These are phyloP conservation scores for Caenorhabditis zanzibari DNA, from an alignment of 2,888 invertebrate species.

Conservation along the genomic window DNA sequence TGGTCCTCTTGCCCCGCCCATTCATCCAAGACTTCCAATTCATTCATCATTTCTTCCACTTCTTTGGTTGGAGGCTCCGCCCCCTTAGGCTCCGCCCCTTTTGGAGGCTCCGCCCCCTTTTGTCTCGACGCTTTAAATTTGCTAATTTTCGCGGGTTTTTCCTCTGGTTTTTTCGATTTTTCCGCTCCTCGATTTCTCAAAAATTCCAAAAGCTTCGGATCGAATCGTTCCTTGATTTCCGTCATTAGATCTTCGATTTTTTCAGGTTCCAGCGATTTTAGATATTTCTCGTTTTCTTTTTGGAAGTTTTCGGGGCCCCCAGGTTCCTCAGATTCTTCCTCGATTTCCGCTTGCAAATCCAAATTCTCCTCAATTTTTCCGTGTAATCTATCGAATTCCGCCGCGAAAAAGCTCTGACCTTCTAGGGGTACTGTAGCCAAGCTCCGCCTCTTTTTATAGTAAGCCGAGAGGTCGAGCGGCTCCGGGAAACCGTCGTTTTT, in stretches of 20 bases:
- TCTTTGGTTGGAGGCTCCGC: slow-evolving; percentile 28
- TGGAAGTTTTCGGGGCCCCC: slow-evolving; percentile 39
- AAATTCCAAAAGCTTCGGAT: slow-evolving; percentile 75
- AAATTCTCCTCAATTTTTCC: slow-evolving; percentile 66
- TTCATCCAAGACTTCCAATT: slow-evolving; percentile 79
- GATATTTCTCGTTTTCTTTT: slow-evolving; percentile 59
- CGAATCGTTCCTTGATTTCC: slow-evolving; percentile 74
- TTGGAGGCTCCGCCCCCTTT: slow-evolving; percentile 13
- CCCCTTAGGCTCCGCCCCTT: slow-evolving; percentile 8
- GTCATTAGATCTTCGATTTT: slow-evolving; percentile 70
- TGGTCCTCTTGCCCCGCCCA: slow-evolving; percentile 67
- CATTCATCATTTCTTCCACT: slow-evolving; percentile 75
- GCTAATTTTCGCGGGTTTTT: slow-evolving; percentile 34
- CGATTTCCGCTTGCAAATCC: slow-evolving; percentile 37
- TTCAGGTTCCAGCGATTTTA: slow-evolving; percentile 66
- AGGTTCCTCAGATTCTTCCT: slow-evolving; percentile 27
- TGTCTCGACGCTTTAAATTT: slow-evolving; percentile 46
- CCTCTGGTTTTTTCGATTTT: slow-evolving; percentile 24
- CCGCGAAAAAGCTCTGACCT: slow-evolving; percentile 78
- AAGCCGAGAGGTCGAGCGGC: slow-evolving; percentile 74
- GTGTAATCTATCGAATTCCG: slow-evolving; percentile 77
- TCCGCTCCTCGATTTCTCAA: slow-evolving; percentile 69
- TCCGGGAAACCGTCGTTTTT: slow-evolving; percentile 80
- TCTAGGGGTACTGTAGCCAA: not conserved
- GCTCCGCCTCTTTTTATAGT: slow-evolving; percentile 47